phyloP scores from a whole-genome alignment of 2,797 vertebrate species.

The Artibeus jamaicensis region DNA sequence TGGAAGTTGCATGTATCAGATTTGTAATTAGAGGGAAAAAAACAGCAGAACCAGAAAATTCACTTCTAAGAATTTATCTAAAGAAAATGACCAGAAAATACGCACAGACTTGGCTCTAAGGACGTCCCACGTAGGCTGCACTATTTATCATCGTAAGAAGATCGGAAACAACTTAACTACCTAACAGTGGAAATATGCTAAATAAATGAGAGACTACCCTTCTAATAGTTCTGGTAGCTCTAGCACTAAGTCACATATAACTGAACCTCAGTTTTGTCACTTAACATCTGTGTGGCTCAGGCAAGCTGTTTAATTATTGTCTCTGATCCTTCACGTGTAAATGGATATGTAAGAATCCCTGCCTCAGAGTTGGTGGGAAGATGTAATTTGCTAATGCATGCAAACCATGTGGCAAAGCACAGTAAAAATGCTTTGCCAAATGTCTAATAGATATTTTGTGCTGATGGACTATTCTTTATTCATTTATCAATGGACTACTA shows the following conservation, averaged over 20 bases:
- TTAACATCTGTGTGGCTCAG: neutral
- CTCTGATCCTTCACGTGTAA: neutral
- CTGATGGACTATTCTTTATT: neutral
- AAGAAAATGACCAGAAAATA: neutral
- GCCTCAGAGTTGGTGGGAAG: neutral
- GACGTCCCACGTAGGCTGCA: neutral
- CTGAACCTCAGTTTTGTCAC: neutral
- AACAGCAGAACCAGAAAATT: neutral
- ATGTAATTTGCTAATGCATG: neutral
- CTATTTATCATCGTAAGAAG: neutral
- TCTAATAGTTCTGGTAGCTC: neutral
- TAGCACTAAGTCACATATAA: neutral
- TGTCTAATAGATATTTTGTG: neutral
- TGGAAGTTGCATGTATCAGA: neutral
- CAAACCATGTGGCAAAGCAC: neutral
- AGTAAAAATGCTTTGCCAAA: neutral
- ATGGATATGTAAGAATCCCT: neutral
- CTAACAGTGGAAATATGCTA: neutral
- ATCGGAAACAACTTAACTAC: neutral
- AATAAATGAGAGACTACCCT: neutral
- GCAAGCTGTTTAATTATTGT: neutral
- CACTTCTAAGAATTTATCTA: neutral
- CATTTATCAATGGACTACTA: neutral
- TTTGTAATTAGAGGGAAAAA: neutral
- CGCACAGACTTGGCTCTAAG: neutral